These are phyloP conservation scores for Mystacornis crossleyi DNA, from an alignment of 2,113 vertebrate species.

Conservation along the genomic window DNA sequence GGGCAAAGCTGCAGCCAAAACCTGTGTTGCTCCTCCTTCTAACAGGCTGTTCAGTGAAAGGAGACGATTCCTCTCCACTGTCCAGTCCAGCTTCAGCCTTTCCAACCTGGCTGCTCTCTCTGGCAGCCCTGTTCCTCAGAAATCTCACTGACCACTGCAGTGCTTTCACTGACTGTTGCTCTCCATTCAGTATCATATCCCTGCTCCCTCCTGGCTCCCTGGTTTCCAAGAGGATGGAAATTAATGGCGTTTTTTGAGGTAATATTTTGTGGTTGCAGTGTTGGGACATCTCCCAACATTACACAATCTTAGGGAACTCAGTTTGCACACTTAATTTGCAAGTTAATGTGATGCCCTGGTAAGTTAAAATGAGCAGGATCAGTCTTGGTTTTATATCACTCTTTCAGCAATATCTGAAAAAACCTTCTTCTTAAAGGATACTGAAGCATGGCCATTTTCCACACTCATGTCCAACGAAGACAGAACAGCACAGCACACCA, in stretches of 20 bases:
- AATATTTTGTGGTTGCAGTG: not conserved
- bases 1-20: not conserved
- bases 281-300: not conserved
- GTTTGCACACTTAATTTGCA: not conserved
- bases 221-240: not conserved
- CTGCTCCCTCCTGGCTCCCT: not conserved
- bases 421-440: not conserved
- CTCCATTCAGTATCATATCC: not conserved
- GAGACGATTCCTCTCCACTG: rapidly evolving
- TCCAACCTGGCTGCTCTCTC: not conserved
- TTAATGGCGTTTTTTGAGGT: not conserved
- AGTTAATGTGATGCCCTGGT: not conserved
- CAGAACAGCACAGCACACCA: not conserved
- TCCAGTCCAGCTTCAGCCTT: not conserved
- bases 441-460: not conserved
- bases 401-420: not conserved
- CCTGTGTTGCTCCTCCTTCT: not conserved
- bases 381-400: not conserved
- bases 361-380: not conserved
- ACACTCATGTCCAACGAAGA: not conserved
- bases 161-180: not conserved
- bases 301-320: not conserved
- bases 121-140: not conserved
- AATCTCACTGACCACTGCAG: not conserved
- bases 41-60: not conserved